phyloP scores from a whole-genome alignment of 2,888 invertebrate species.

The Diarsia brunnea region DNA sequence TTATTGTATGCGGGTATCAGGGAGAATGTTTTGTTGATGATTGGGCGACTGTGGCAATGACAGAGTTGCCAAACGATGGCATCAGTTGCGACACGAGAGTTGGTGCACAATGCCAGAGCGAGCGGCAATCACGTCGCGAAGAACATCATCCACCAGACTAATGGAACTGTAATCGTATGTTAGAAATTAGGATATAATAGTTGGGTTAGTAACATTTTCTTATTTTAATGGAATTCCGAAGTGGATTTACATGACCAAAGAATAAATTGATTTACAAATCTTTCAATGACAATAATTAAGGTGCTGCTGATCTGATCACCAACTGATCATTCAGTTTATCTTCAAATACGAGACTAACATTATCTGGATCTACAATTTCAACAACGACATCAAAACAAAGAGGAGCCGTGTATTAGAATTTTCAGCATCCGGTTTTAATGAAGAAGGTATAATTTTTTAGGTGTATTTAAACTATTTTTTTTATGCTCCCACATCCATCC shows the following conservation, averaged over 20 bases:
- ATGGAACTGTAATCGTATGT: conserved; percentile 22
- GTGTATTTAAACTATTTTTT: conserved; percentile 12
- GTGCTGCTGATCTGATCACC: no score
- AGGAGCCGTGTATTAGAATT: conserved; percentile 3
- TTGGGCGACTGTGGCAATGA: conserved; percentile 59
- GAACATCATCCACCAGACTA: conserved; percentile 25
- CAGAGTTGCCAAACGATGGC: conserved; percentile 60
- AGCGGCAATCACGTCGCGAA: conserved; percentile 30
- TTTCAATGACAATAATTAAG: not conserved
- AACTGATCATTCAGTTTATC: not conserved
- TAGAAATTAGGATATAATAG: not conserved
- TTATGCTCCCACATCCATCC: not conserved
- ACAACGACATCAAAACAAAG: not conserved
- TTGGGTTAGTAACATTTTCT: not conserved
- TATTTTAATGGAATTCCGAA: not conserved
- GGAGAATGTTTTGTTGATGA: conserved; percentile 47
- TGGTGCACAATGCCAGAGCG: conserved; percentile 43
- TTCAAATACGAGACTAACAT: conserved; percentile 1
- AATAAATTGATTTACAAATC: not conserved
- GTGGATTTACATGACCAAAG: not conserved
- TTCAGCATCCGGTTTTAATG: conserved; percentile 29
- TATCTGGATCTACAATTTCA: not conserved
- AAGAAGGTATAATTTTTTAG: not conserved
- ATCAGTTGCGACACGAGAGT: conserved; percentile 56
- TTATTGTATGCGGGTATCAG: conserved; percentile 31